Conservation (phyloP, 1,140 invertebrate genomes). For the Pararge aegeria region DNA sequence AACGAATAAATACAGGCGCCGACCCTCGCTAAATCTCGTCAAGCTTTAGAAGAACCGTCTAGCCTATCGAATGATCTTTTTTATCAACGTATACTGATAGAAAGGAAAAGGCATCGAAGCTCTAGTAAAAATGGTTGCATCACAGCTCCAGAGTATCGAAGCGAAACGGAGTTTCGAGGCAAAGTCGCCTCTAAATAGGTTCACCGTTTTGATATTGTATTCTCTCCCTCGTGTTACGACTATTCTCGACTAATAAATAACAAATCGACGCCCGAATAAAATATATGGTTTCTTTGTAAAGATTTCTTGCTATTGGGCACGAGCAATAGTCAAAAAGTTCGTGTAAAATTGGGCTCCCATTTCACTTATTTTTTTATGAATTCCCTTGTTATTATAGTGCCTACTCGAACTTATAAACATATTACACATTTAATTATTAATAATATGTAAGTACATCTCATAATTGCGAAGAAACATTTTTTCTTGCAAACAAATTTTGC, state of each 20-base stretch:
- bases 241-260: slow-evolving; percentile 77
- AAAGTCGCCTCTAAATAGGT: slow-evolving; percentile 65
- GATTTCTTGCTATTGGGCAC: slow-evolving; percentile 44
- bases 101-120: slow-evolving; percentile 36
- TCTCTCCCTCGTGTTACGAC: slow-evolving; percentile 67
- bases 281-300: slow-evolving; percentile 66
- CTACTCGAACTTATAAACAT: background rate
- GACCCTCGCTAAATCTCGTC: slow-evolving; percentile 38
- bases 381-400: background rate
- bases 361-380: background rate
- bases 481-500: slow-evolving; percentile 46
- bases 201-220: slow-evolving; percentile 65
- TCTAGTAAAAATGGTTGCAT: slow-evolving; percentile 43
- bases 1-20: slow-evolving; percentile 54
- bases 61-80: slow-evolving; percentile 29
- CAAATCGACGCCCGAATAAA: slow-evolving; percentile 75
- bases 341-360: slow-evolving; percentile 38
- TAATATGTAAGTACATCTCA: background rate
- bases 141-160: slow-evolving; percentile 41
- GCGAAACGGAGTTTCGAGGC: slow-evolving; percentile 56
- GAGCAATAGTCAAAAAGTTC: slow-evolving; percentile 45
- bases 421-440: background rate
- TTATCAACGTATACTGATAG: slow-evolving; percentile 29
- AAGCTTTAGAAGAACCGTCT: slow-evolving; percentile 42
- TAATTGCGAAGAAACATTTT: background rate